Base-by-base conservation (phyloP, 2,797 vertebrate species). In the Clarias laeviceps region DNA sequence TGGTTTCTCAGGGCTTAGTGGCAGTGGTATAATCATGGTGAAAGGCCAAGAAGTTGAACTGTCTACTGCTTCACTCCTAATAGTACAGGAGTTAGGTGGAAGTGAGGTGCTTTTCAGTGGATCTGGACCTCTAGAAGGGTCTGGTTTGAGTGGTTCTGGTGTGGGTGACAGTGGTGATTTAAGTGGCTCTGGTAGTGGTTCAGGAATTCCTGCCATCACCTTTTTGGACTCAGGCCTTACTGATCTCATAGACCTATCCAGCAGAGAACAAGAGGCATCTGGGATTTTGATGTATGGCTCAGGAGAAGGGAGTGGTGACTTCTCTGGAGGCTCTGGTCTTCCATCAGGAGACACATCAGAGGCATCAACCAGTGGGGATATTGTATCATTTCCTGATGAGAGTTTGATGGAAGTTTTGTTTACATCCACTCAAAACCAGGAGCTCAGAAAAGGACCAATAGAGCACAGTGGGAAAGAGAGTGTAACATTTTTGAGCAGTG, bases 211-310 rank as follows among this genome's bases (percentile, higher is more conserved):
- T 0, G 91, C 91, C 14, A 14, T 96, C 64, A 95, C 90, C 3
- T 94, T 96, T 62, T 88, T 96, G 84, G 93, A 94, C 59, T 77
- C 84, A 57, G 87, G 84, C 80, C 88, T 94, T 74, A 87, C 92
- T 24, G 95, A 97, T 89, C 89, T 96, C 74, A 95, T 93, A 29
- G 91, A 84, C 45, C 88, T 91, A 84, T 73, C 89, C 0, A 93
- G 92, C 50, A 92, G 91, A 86, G 94, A 95, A 65, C 94, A 97
- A 88, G 97, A 98, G 72, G 92, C 96, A 12, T 96, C 96, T 9
- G 96, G 94, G 37, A 0, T 92, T 80, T 89, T 95, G 89, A 93
- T 96, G 84, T 91, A 96, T 86, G 95, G 94, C 56, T 96, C 95
- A 88, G 95, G 92, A 85, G 94, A 94, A 72, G 88, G 82, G 24